Base-by-base conservation (phyloP, 2,797 vertebrate species). In the Ctenochaetus hawaiiensis region DNA sequence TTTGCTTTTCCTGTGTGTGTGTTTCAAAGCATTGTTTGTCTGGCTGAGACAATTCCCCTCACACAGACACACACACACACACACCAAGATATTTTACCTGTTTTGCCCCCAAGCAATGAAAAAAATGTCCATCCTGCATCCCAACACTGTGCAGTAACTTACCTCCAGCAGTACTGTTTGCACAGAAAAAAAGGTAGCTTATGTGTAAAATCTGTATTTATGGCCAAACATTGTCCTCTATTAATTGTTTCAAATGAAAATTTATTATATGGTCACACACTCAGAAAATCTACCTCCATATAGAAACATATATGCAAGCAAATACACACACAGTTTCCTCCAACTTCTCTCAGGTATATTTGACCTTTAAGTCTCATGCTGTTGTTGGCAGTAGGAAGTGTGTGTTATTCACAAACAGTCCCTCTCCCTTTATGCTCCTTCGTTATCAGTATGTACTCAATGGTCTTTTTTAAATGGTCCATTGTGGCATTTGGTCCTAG, bases 81-180 rank as follows among this genome's bases (percentile, higher is more conserved):
- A 14, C 48, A 49, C 18, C 16, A 51, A 77, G 59, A 71, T 75
- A 63, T 82, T 84, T 84, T 69, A 83, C 82, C 67, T 69, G 60
- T 72, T 90, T 81, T 83, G 53, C 73, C 90, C 72, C 18, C 6
- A 0, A 83, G 75, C 82, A 72, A 81, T 79, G 48, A 82, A 72
- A 26, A 59, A 81, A 75, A 11, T 30, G 23, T 64, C 23, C 37
- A 43, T 67, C 74, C 69, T 85, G 63, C 61, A 63, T 78, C 75
- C 26, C 54, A 39, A 26, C 20, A 39, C 65, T 44, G 67, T 64
- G 75, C 62, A 54, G 69, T 62, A 66, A 39, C 8, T 72, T 47
- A 63, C 61, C 37, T 73, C 56, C 51, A 62, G 44, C 13, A 20
- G 23, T 37, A 39, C 8, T 83, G 37, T 82, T 39, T 61, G 14